These are phyloP conservation scores for Agonopterix heracliana DNA, from an alignment of 2,888 invertebrate species.

Conservation along the genomic window DNA sequence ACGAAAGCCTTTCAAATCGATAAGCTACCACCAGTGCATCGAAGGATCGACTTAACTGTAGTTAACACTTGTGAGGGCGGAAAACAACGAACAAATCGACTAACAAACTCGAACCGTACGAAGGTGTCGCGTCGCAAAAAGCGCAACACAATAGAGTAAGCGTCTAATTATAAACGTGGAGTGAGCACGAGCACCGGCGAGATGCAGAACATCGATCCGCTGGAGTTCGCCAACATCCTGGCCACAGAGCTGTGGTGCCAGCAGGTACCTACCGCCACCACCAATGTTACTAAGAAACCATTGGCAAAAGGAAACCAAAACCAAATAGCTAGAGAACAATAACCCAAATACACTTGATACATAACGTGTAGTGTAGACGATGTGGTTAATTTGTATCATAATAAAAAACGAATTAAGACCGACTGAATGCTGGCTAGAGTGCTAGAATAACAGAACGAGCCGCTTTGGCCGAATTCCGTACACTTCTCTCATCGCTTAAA, in stretches of 20 bases:
- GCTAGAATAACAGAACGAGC: not conserved
- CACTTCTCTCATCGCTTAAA: not conserved
- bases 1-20: slow-evolving; percentile 9
- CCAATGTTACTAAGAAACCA: not conserved
- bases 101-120: slow-evolving; percentile 71
- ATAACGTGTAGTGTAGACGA: not conserved
- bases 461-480: slow-evolving; percentile 3
- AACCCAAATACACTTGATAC: too few species aligned
- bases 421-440: too few species aligned
- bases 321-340: too few species aligned
- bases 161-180: slow-evolving; percentile 73
- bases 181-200: slow-evolving; percentile 39
- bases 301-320: too few species aligned
- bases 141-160: slow-evolving; percentile 75
- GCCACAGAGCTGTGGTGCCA: slow-evolving; percentile 90
- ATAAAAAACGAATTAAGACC: too few species aligned
- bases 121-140: slow-evolving; percentile 75
- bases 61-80: slow-evolving; percentile 67
- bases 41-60: slow-evolving; percentile 47
- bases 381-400: too few species aligned
- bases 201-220: slow-evolving; percentile 83
- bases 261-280: slow-evolving; percentile 76
- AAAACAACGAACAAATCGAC: slow-evolving; percentile 73
- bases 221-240: slow-evolving; percentile 89
- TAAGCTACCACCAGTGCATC: slow-evolving; percentile 23